Evolutionary conservation across 2,797 vertebrate species (phyloP), one percentile per base, ranked within the genome.

Genomic region (Labroides dimidiatus): DNA sequence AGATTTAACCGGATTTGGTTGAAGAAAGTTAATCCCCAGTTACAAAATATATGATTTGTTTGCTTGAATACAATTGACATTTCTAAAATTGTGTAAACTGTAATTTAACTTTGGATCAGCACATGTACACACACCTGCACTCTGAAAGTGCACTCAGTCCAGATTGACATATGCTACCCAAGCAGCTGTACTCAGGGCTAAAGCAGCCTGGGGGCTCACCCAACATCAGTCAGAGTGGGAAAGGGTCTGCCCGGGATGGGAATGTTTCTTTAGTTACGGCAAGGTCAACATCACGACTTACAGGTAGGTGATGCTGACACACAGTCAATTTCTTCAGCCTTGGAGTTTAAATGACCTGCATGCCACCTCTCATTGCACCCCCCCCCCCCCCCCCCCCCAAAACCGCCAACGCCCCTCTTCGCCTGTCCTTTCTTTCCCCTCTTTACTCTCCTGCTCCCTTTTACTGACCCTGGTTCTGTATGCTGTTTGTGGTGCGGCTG

Each of bases 301-400:
- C 80, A 83, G 72, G 91, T 64, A 74, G 83, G 89, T 90, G 86
- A 91, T 92, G 87, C 88, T 91, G 86, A 89, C 79, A 80, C 73
- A 78, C 45, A 85, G 78, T 86, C 78, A 78, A 63, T 93, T 91
- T 86, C 80, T 93, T 95, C 93, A 95, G 94, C 93, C 94, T 95
- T 96, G 94, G 94, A 88, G 94, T 96, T 95, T 95, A 95, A 95
- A 94, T 94, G 88, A 91, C 89, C 84, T 94, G 94, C 95, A 96
- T 95, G 95, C 81, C 78, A 88, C 87, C 84, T 91, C 74, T 90
- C 90, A 91, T 90, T 72, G 59, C 78, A 84, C 72, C 68, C 61
- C 72, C 64, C 54, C 44, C 51, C 24, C 50, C 72, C 68, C 61
- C 72, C 64, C 54, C 44, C 51, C 24, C 50, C 62, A 45, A 4